phyloP scores from a whole-genome alignment of 2,888 invertebrate genomes.

The Clivina fossor region DNA sequence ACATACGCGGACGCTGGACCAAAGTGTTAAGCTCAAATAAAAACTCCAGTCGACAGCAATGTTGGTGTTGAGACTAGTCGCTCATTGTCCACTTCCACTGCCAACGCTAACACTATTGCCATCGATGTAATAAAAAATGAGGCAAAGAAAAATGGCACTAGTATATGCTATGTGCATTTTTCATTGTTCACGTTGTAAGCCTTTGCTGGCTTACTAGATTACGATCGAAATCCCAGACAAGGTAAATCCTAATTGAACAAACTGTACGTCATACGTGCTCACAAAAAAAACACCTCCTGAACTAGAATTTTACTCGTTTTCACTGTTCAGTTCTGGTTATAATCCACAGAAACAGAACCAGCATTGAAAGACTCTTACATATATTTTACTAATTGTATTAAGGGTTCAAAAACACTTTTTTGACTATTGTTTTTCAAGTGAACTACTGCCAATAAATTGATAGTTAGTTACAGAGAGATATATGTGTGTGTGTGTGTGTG shows the following conservation, averaged over 20 bases:
- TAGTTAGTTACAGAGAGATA: too few relatives aligned
- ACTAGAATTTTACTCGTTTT: too few relatives aligned
- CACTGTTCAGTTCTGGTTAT: too few relatives aligned
- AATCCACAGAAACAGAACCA: too few relatives aligned
- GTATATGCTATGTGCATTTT: too few relatives aligned
- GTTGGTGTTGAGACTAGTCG: neutral
- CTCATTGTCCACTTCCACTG: neutral
- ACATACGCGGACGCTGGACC: slow-evolving; percentile 5
- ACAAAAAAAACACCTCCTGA: too few relatives aligned
- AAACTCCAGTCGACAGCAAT: slow-evolving; percentile 12
- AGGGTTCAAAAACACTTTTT: too few relatives aligned
- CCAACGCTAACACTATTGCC: slow-evolving; percentile 9
- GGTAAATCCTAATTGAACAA: slow-evolving; percentile 26
- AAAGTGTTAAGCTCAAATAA: slow-evolving; percentile 28
- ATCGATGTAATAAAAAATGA: slow-evolving; percentile 14
- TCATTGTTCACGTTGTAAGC: slow-evolving; percentile 23
- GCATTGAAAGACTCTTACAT: too few relatives aligned
- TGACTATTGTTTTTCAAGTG: too few relatives aligned
- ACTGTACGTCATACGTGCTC: slow-evolving; percentile 15
- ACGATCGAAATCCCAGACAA: slow-evolving; percentile 20
- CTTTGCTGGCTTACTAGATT: slow-evolving; percentile 14
- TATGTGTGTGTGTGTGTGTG: too few relatives aligned
- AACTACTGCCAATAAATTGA: too few relatives aligned
- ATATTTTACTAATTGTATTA: too few relatives aligned
- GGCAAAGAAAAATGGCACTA: slow-evolving; percentile 5